Base-by-base conservation (phyloP, 2,797 vertebrate species). In the Enteromius thamalakanensis region DNA sequence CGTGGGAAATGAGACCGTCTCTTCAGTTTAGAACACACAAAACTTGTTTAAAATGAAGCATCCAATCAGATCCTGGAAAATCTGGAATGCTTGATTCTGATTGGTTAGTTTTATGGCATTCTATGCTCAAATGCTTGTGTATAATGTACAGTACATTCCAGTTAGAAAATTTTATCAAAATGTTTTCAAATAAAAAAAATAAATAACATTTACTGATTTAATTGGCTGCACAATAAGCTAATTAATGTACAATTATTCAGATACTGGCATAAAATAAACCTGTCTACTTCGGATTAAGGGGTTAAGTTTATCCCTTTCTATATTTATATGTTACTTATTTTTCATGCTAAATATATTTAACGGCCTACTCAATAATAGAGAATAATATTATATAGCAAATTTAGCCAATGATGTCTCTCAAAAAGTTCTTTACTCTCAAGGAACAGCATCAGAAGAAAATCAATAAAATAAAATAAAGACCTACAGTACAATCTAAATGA, bases 1-100 rank as follows among this genome's bases (percentile, higher is more conserved):
- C 37, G 55, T 81, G 76, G 80, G 76, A 85, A 87, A 83, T 1
- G 69, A 84, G 70, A 80, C 19, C 1, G 37, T 10, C 21, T 14
- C 21, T 79, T 26, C 53, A 14, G 8, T 51, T 64, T 67, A 55
- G n/a, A 76, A 76, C 74, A 37, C 29, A 76, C 32, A 58, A 21
- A 32, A 76, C 51, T 72, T 49, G 15, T 49, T 71, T 49, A 49
- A 8, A 19, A 51, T 1, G 9, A 1, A 74, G 70, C 1, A 32
- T 51, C 26, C 23, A 71, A 47, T 47, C 42, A 49, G 17, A 26
- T 71, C 42, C 3, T 40, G n/a, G 23, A 29, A 53, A 72, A 72
- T 19, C 4, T 21, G 17, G 17, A 53, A 12, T 21, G 10, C 70
- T 51, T 72, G 3, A 23, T 42, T 42, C 51, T 40, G 21, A 42